Evolutionary conservation across 2,888 invertebrate species (phyloP).

Genomic region (Lasioglossum malachurum): DNA sequence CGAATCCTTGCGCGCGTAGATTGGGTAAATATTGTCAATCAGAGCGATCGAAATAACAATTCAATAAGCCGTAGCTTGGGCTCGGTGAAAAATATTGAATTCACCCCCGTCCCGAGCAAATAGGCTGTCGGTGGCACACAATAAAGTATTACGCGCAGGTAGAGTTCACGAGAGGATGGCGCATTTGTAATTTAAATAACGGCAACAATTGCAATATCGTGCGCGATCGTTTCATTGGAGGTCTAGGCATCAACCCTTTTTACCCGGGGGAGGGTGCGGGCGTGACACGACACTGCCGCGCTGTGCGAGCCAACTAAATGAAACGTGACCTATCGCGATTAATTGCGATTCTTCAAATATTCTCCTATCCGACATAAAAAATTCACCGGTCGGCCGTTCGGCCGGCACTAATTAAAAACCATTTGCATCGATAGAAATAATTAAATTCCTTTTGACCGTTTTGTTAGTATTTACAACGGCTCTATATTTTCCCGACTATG

Average conservation of each 20-base stretch:
- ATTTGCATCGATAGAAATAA: constrained; percentile 43
- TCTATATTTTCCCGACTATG: not conserved
- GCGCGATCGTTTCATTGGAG: constrained; percentile 2
- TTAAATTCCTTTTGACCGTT: constrained; percentile 50
- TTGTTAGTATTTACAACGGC: constrained; percentile 37
- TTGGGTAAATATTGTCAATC: constrained; percentile 52
- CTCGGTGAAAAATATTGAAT: constrained; percentile 50
- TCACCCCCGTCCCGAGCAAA: constrained; percentile 11
- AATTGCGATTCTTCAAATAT: constrained; percentile 56
- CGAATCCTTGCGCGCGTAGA: constrained; percentile 11
- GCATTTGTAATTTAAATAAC: constrained; percentile 54
- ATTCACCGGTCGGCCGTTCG: constrained; percentile 8
- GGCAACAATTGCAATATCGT: constrained; percentile 44
- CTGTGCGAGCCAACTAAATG: constrained; percentile 26
- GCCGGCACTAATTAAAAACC: constrained; percentile 49
- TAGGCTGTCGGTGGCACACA: constrained; percentile 20
- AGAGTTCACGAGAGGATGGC: constrained; percentile 35
- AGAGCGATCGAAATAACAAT: constrained; percentile 48
- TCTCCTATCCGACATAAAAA: constrained; percentile 38
- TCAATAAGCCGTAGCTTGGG: constrained; percentile 37
- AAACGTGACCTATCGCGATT: constrained; percentile 47
- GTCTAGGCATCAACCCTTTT: not conserved
- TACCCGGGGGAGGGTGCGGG: not conserved
- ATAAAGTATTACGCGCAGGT: constrained; percentile 31
- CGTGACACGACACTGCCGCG: not conserved